Evolutionary conservation across 2,888 invertebrate genomes (phyloP), one percentile per base, ranked within the genome.

Genomic region (Nysson spinosus): DNA sequence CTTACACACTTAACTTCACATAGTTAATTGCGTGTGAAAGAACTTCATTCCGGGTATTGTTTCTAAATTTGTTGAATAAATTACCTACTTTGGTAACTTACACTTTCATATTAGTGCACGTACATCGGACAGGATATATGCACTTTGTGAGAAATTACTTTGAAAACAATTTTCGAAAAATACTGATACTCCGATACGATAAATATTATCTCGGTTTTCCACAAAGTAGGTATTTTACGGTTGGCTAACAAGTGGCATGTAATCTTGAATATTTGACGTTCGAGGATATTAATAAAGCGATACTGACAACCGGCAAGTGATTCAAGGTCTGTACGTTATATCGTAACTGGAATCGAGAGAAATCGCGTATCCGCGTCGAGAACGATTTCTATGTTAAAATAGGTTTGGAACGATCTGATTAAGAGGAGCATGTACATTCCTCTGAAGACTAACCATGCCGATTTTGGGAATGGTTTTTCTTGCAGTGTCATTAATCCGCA

Each of bases 401-500:
- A n/a, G n/a, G n/a, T n/a, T 7, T 2, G 34, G 4, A 28, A 14
- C 4, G 7, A 17, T 9, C 20, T 22, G 30, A 22, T 6, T 12
- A 12, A 12, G n/a, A 16, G 20, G 19, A 26, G 69, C 69, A 65
- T 62, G 57, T 19, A 35, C 17, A 4, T n/a, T 14, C 32, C 11
- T 12, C 7, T 16, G 37, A 24, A 16, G 4, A n/a, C 57, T 75
- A 72, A 74, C 54, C 32, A 19, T 7, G 14, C 16, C 57, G 58
- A 52, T n/a, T 60, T 52, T 70, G 73, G 72, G 66, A 76, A 72
- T 79, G 77, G 72, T 84, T 81, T 83, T 82, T 85, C 80, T 85
- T 85, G 69, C 85, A 83, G 85, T 79, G 80, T 56, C 55, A 72
- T 78, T 80, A 81, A 82, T 71, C 74, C 57, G 69, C 76, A 58